Percentiles rank a stretch among this genome's conserved stretches.
phyloP scores from a whole-genome alignment of 2,113 vertebrate genomes.

The Potamarius usumacintae region DNA sequence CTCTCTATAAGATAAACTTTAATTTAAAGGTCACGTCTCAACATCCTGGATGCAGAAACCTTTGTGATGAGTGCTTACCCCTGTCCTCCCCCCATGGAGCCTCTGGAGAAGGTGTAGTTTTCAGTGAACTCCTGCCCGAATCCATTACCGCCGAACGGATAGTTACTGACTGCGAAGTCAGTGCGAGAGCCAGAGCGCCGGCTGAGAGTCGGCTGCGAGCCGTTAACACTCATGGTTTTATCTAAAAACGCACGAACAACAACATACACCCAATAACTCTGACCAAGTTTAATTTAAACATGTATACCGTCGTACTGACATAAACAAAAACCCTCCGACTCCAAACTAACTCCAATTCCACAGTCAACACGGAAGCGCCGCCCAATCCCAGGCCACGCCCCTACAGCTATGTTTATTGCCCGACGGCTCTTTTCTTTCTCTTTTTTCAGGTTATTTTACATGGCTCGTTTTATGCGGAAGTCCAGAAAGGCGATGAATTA shows the following conservation, averaged over 20 bases:
- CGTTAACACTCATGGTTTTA: constrained; percentile 60
- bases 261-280: neutral
- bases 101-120: constrained; percentile 47
- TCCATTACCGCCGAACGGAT: constrained; percentile 64
- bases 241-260: neutral
- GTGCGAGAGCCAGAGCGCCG: constrained; percentile 52
- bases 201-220: constrained; percentile 57
- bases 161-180: constrained; percentile 50
- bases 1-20: neutral
- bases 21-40: neutral
- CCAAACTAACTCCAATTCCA: neutral
- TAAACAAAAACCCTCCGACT: neutral
- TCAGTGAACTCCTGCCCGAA: constrained; percentile 57
- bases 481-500: neutral
- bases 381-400: neutral
- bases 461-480: too few species aligned
- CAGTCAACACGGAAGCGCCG: neutral
- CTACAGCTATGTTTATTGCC: too few species aligned
- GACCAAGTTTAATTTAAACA: neutral
- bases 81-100: constrained; percentile 42
- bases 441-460: neutral
- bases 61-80: constrained; percentile 27
- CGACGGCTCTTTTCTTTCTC: too few species aligned
- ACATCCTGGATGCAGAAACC: neutral
- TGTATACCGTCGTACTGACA: fast-evolving